Evolutionary conservation across 2,888 invertebrate species (phyloP), one percentile per base, ranked within the genome.

Genomic region (Erebia palarica): DNA sequence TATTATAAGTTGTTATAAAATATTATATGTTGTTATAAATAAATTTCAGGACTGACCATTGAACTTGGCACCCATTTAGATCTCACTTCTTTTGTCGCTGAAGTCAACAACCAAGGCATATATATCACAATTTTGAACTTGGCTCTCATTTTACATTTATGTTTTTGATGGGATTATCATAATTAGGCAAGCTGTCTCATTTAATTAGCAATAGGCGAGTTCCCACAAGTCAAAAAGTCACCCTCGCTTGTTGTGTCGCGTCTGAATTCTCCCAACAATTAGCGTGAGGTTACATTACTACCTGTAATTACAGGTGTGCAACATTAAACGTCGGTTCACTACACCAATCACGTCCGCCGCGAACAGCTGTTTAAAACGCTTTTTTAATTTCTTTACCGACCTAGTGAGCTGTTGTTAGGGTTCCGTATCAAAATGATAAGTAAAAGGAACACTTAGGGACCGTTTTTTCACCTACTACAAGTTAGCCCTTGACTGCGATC

Each of bases 191-290:
- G 88, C 90, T 90, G 89, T 91, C 90, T 89, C 89, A 89, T 89
- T 87, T 91, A 91, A 92, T 92, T 92, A 91, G 91, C 92, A 91
- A 90, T 87, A 83, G 84, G 92, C 83, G 84, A 80, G 90, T 92
- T 92, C 92, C 91, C 92, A 92, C 90, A 86, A 86, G 88, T 84
- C 87, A 86, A 83, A 86, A 88, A 88, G 88, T 86, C 89, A 88
- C 90, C 92, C 91, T 87, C 88, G 81, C 80, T 84, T 79, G 81
- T 87, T 86, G 85, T 79, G 78, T 72, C 79, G 79, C 79, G 77
- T 81, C 84, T 84, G 76, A 89, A 86, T 87, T 86, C 88, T 90
- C 89, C 89, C 88, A 89, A 85, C 90, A 88, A 91, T 90, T 91
- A 91, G 88, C 86, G 85, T 86, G 86, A 82, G 83, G 80, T 80